Base-by-base conservation (phyloP, 23 tunicate genomes). In the Corella eumyota region DNA sequence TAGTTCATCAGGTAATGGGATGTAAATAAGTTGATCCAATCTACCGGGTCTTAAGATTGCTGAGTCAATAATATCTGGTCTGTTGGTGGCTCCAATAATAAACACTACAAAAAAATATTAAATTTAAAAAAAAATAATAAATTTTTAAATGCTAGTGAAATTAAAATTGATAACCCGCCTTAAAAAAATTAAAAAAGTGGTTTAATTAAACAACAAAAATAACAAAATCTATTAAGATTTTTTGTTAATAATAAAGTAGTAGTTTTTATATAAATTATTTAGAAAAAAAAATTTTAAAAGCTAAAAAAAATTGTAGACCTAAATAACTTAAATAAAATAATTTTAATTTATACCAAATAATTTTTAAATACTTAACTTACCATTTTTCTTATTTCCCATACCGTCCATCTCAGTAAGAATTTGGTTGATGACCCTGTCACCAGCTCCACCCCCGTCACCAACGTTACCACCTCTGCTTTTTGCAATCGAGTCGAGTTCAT, bases 371-470 rank as follows among this genome's bases (percentile, higher is more conserved):
- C 25, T 9, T 34, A 17, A 17, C 73, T 21, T 32, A 69, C 85
- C 97, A 58, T 90, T 90, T 50, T 90, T 90, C 74, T 90, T 90
- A 68, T 68, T 74, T 26, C 69, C 49, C 97, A 90, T 90, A 50
- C 97, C 97, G 60, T 90, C 97, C 97, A 90, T 90, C 50, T 90
- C 97, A 25, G 97, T 90, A 21, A 90, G 73, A 33, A 90, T 80
- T 59, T 90, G 97, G 50, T 90, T 90, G 77, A 90, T 90, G 44
- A 90, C 90, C 17, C 97, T 52, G 59, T 90, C 97, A 4, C 95
- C 90, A 6, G 97, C 97, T 31, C 97, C 97, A 56, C 97, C 97
- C 17, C 95, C 97, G 61, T 90, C 97, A 3, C 97, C 97, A n/a
- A 79, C 90, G 67, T 67, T 79, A 25, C 97, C 97, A 30, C 97